phyloP scores from a whole-genome alignment of 2,888 invertebrate genomes.

The Dasysyrphus tricinctus region DNA sequence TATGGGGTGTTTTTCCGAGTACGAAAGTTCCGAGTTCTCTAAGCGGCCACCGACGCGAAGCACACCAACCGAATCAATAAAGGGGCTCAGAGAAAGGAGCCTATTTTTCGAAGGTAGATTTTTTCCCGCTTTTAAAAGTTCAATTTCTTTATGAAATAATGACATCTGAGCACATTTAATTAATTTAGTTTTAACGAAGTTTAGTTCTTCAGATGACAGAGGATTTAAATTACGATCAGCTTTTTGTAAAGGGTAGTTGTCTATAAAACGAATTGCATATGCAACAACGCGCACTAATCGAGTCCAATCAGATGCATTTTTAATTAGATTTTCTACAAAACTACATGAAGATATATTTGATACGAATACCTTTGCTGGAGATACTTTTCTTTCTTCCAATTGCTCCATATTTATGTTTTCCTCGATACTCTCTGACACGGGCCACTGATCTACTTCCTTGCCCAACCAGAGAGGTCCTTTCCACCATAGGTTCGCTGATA shows the following conservation, averaged over 20 bases:
- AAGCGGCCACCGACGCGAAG: too few species aligned
- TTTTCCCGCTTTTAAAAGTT: not conserved
- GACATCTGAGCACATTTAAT: constrained; percentile 20
- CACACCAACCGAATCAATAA: too few species aligned
- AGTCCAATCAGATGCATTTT: constrained; percentile 8
- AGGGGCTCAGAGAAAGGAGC: too few species aligned
- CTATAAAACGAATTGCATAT: constrained; percentile 16
- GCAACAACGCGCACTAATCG: not conserved
- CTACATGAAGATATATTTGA: not conserved
- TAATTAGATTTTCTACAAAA: not conserved
- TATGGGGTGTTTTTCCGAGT: too few species aligned
- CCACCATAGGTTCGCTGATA: not conserved
- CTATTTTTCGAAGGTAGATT: too few species aligned
- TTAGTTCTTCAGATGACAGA: not conserved
- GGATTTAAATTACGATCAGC: constrained; percentile 16
- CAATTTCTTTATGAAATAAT: constrained; percentile 3
- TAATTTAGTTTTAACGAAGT: not conserved
- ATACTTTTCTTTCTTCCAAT: constrained; percentile 13
- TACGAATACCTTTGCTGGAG: constrained; percentile 9
- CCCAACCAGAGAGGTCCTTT: not conserved
- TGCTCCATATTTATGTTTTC: not conserved
- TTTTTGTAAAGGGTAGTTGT: not conserved
- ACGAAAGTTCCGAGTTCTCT: too few species aligned
- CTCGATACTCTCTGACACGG: not conserved
- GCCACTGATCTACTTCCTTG: not conserved